These are phyloP conservation scores for Eilema depressum DNA, from an alignment of 2,888 invertebrate species.

Conservation along the genomic window DNA sequence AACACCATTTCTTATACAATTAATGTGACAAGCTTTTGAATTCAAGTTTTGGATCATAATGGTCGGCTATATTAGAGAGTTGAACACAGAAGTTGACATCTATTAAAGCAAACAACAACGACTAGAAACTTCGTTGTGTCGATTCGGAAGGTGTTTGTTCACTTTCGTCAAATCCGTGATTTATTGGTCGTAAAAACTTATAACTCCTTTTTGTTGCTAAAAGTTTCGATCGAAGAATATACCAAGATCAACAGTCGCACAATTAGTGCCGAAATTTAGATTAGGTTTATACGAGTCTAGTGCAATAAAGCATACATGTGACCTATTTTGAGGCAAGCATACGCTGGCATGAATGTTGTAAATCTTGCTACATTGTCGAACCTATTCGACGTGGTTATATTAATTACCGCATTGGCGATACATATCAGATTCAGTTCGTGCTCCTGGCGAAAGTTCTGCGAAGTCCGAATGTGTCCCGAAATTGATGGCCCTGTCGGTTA, in stretches of 20 bases:
- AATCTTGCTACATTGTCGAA: constrained; percentile 37
- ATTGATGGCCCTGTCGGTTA: constrained; percentile 77
- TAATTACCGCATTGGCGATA: constrained; percentile 62
- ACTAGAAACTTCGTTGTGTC: constrained; percentile 39
- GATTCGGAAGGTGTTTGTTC: constrained; percentile 53
- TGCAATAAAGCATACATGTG: background rate
- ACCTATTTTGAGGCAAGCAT: background rate
- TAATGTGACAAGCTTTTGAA: constrained; percentile 13
- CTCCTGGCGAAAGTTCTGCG: constrained; percentile 82
- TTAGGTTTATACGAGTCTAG: constrained; percentile 4
- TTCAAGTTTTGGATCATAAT: constrained; percentile 49
- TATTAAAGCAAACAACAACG: constrained; percentile 39
- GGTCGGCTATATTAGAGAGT: constrained; percentile 20
- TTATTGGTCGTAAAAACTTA: constrained; percentile 33
- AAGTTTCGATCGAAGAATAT: constrained; percentile 2
- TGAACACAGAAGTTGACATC: constrained; percentile 7
- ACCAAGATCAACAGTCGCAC: background rate
- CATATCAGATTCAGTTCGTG: constrained; percentile 72
- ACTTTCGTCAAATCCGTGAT: constrained; percentile 40
- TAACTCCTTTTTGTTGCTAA: constrained; percentile 28
- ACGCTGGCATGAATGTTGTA: constrained; percentile 21
- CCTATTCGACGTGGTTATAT: constrained; percentile 53
- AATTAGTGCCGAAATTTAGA: background rate
- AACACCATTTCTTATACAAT: constrained; percentile 15
- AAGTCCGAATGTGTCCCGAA: constrained; percentile 76